Percentiles rank a stretch among this genome's conserved stretches.
Conservation (phyloP, 2,797 vertebrate genomes). For the Sylvia borin region DNA sequence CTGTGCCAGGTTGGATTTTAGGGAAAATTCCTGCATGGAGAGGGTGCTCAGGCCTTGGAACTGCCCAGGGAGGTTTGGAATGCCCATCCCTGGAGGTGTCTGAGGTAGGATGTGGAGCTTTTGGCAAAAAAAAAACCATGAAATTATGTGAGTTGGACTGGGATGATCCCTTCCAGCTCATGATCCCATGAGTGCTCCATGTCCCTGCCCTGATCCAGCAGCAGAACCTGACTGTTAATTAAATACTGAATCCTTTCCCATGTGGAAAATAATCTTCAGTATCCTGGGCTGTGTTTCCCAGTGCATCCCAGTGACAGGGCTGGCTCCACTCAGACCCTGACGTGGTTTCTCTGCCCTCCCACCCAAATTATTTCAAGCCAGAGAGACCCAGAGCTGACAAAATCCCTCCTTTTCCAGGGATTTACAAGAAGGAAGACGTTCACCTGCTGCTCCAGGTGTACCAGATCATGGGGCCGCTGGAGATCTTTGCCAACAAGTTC, state of each 20-base stretch:
- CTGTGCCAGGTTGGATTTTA: background rate
- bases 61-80: background rate
- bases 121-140: background rate
- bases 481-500: constrained; percentile 95
- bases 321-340: background rate
- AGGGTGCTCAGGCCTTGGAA: background rate
- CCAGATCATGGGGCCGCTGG: constrained; percentile 91
- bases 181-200: background rate
- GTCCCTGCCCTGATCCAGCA: background rate
- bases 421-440: constrained; percentile 92
- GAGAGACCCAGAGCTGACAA: background rate
- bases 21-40: background rate
- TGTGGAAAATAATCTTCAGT: background rate
- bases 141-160: background rate
- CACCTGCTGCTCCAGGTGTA: constrained; percentile 95
- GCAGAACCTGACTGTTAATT: background rate
- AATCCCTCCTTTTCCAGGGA: constrained; percentile 75
- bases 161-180: background rate
- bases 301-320: fast-evolving
- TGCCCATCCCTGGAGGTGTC: background rate
- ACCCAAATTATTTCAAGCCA: background rate
- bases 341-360: background rate
- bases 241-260: background rate
- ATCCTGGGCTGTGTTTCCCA: background rate
- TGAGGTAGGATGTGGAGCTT: background rate